A percentile compares a stretch with the other conserved stretches of the same genome.
Evolutionary conservation across 2,888 invertebrate species (phyloP).

Genomic region (Muschampia plurimacula): DNA sequence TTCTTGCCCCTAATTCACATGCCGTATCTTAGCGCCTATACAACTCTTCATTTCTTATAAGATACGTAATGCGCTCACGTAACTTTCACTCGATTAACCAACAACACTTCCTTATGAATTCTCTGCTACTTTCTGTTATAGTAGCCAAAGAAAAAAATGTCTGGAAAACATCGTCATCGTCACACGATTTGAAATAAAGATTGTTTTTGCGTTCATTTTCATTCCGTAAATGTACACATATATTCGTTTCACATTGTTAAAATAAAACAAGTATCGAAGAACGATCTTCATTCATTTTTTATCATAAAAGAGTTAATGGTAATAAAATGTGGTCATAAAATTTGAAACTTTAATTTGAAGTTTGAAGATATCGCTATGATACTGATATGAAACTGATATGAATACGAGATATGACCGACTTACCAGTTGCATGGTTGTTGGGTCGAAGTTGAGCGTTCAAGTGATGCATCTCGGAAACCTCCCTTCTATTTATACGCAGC

Average conservation of each 20-base stretch:
- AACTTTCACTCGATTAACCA: constrained; percentile 81
- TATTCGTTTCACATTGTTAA: neutral
- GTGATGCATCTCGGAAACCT: constrained; percentile 59
- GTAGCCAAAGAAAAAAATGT: constrained; percentile 57
- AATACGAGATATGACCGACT: constrained; percentile 51
- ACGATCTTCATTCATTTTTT: constrained; percentile 6
- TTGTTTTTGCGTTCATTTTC: neutral
- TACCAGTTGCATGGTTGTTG: constrained; percentile 75
- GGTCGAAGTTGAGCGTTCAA: constrained; percentile 75
- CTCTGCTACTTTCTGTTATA: constrained; percentile 66
- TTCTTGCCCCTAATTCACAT: constrained; percentile 74
- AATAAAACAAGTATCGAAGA: constrained; percentile 8
- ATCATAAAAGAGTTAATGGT: constrained; percentile 10
- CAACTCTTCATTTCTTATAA: constrained; percentile 71
- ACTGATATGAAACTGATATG: constrained; percentile 8
- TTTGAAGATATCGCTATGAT: neutral
- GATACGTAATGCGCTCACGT: constrained; percentile 75
- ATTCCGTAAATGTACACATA: neutral
- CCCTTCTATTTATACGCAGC: constrained; percentile 67
- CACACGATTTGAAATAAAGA: constrained; percentile 12
- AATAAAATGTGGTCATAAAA: constrained; percentile 21
- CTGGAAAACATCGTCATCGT: constrained; percentile 9
- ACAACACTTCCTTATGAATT: constrained; percentile 68
- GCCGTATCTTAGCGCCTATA: constrained; percentile 69
- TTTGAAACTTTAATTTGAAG: neutral